phyloP scores from a whole-genome alignment of 2,888 invertebrate genomes.

The Sepiola atlantica region DNA sequence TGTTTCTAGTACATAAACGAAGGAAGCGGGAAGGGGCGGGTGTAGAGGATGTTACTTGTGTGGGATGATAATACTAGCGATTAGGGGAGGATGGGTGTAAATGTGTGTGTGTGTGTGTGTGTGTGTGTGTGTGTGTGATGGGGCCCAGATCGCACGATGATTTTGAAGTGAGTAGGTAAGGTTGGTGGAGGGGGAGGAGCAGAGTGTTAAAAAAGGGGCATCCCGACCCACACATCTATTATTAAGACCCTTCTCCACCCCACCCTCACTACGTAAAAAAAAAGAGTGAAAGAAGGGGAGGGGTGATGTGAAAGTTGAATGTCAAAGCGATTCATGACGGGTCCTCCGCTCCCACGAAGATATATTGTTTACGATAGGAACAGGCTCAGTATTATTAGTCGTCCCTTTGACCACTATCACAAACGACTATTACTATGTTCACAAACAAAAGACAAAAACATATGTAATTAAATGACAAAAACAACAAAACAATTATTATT shows the following conservation, averaged over 20 bases:
- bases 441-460: background rate
- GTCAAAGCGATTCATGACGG: background rate
- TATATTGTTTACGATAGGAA: background rate
- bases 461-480: background rate
- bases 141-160: background rate
- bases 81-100: background rate
- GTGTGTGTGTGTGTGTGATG: background rate
- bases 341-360: background rate
- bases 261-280: background rate
- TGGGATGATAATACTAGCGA: background rate
- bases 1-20: background rate
- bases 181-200: background rate
- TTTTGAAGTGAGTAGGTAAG: background rate
- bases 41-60: background rate
- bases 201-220: too few species aligned
- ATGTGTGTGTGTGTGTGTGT: too few species aligned
- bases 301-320: constrained; percentile 32
- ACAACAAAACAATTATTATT: background rate
- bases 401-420: background rate
- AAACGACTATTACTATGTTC: background rate
- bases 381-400: background rate
- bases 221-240: background rate
- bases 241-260: background rate
- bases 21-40: too few species aligned
- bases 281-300: background rate